phyloP scores from a whole-genome alignment of 2,113 vertebrate genomes.

The Leucoraja erinaceus region DNA sequence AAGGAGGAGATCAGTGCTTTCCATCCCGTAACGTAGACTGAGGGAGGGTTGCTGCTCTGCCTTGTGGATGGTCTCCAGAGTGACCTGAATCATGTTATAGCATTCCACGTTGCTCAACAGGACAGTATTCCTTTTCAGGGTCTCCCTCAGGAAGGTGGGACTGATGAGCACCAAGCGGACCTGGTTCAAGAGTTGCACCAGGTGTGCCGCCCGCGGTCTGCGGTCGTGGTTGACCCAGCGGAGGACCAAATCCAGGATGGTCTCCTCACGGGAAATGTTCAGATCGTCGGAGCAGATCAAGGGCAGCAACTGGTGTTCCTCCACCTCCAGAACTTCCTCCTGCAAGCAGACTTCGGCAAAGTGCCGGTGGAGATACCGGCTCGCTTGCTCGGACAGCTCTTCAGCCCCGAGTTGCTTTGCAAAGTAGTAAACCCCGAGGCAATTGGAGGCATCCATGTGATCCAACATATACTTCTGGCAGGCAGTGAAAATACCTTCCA shows the following conservation, averaged over 20 bases:
- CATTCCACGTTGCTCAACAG: slow-evolving; percentile 74
- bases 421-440: slow-evolving; percentile 84
- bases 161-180: slow-evolving; percentile 75
- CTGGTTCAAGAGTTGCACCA: slow-evolving; percentile 76
- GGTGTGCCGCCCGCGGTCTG: slow-evolving; percentile 57
- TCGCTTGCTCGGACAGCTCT: slow-evolving; percentile 72
- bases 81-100: slow-evolving; percentile 58
- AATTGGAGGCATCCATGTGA: slow-evolving; percentile 91
- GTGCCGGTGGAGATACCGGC: slow-evolving; percentile 74
- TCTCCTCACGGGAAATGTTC: slow-evolving; percentile 84
- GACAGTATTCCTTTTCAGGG: slow-evolving; percentile 69
- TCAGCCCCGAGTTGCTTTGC: slow-evolving; percentile 84
- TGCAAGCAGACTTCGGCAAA: slow-evolving; percentile 83
- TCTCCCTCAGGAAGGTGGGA: slow-evolving; percentile 71
- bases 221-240: slow-evolving; percentile 71
- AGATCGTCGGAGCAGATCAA: slow-evolving; percentile 86
- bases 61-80: slow-evolving; percentile 55
- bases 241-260: slow-evolving; percentile 82
- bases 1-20: slow-evolving; percentile 83
- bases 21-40: slow-evolving; percentile 89
- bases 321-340: slow-evolving; percentile 84
- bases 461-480: slow-evolving; percentile 84
- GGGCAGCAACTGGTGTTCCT: slow-evolving; percentile 71
- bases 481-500: slow-evolving; percentile 75
- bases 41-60: slow-evolving; percentile 59